A percentile compares a stretch with the other conserved stretches of the same genome.
phyloP scores from a whole-genome alignment of 2,888 invertebrate species.

The Muscina levida region DNA sequence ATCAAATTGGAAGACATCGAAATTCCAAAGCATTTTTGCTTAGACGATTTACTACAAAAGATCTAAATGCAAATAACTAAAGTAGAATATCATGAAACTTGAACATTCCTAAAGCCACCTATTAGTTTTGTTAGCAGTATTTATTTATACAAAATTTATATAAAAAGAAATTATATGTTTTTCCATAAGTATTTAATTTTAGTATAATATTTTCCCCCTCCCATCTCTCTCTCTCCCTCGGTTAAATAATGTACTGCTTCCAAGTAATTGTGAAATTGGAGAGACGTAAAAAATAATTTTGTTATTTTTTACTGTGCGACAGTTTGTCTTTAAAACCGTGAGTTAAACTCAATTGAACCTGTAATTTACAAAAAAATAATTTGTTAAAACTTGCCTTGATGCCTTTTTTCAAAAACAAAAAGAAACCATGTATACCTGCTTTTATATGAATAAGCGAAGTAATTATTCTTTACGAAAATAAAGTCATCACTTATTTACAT shows the following conservation, averaged over 20 bases:
- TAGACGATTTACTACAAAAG: constrained; percentile 83
- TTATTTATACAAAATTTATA: constrained; percentile 24
- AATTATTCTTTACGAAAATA: background rate
- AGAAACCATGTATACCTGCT: constrained; percentile 56
- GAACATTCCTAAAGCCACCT: constrained; percentile 56
- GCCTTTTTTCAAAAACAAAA: constrained; percentile 63
- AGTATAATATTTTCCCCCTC: too few species aligned
- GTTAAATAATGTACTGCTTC: constrained; percentile 18
- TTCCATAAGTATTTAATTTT: constrained; percentile 13
- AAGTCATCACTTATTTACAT: too few species aligned
- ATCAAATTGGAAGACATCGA: constrained; percentile 90
- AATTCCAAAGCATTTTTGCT: constrained; percentile 88
- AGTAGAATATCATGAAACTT: constrained; percentile 31
- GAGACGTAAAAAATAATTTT: constrained; percentile 6
- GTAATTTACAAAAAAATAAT: constrained; percentile 11
- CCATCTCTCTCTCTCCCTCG: too few species aligned
- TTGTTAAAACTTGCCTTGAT: constrained; percentile 51
- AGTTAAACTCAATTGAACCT: constrained; percentile 51
- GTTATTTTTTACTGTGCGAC: constrained; percentile 5
- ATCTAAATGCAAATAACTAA: constrained; percentile 78
- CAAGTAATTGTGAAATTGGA: too few species aligned
- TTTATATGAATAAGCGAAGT: constrained; percentile 54
- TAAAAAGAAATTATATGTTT: constrained; percentile 30
- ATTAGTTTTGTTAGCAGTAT: constrained; percentile 49
- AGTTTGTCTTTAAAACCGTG: constrained; percentile 38